These are phyloP conservation scores for Scrobipalpa atriplicella DNA, from an alignment of 2,888 invertebrate species.

Conservation along the genomic window DNA sequence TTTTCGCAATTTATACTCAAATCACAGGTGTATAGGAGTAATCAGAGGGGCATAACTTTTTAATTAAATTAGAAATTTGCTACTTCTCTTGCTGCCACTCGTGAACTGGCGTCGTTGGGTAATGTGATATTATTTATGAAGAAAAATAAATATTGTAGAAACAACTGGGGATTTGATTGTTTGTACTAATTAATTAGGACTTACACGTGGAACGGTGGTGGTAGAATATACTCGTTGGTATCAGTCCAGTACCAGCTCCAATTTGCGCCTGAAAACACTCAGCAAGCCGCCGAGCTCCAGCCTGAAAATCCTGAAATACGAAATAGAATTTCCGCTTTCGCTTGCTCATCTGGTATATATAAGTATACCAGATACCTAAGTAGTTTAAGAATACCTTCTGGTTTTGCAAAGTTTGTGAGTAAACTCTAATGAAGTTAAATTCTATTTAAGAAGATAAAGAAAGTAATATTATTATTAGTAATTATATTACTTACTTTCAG, in stretches of 20 bases:
- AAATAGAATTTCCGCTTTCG: neutral
- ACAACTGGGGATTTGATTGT: neutral
- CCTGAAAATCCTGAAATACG: constrained; percentile 2
- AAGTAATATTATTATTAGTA: too few relatives aligned
- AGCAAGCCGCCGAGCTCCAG: neutral
- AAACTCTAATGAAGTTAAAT: too few relatives aligned
- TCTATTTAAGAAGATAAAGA: too few relatives aligned
- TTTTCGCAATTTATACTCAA: constrained; percentile 9
- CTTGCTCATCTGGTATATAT: too few relatives aligned
- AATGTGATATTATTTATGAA: neutral
- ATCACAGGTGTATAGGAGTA: constrained; percentile 2
- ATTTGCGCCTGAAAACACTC: constrained; percentile 22
- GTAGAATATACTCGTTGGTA: neutral
- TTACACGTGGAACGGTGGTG: neutral
- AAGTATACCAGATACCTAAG: too few relatives aligned
- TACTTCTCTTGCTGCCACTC: neutral
- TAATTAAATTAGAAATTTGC: neutral
- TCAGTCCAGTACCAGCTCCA: constrained; percentile 11
- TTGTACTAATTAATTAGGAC: neutral
- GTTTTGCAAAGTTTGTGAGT: too few relatives aligned
- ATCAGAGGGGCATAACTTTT: neutral
- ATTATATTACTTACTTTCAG: too few relatives aligned
- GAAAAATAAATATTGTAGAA: too few relatives aligned
- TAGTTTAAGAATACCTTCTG: too few relatives aligned
- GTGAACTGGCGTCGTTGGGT: neutral